Evolutionary conservation across 2,888 invertebrate genomes (phyloP).

Genomic region (Drosophila prostipennis): DNA sequence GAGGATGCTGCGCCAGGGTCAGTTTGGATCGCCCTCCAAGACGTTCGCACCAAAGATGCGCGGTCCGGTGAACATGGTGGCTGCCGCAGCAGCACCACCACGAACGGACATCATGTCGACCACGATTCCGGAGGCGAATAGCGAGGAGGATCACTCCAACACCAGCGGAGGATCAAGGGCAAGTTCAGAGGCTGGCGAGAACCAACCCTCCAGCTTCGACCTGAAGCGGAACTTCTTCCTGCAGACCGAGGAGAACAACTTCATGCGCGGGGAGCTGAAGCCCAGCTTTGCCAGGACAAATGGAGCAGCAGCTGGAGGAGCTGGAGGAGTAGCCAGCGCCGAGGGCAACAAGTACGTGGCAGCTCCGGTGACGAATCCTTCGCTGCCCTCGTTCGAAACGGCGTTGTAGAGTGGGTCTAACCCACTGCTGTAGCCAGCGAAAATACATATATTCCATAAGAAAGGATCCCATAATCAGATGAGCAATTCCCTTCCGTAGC

Average conservation of each 20-base stretch:
- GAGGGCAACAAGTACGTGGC: slow-evolving; percentile 54
- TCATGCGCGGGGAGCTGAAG: slow-evolving; percentile 83
- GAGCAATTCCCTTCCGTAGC: slow-evolving; percentile 58
- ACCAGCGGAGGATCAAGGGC: slow-evolving; percentile 87
- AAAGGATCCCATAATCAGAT: slow-evolving; percentile 51
- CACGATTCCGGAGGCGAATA: slow-evolving; percentile 92
- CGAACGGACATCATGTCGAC: slow-evolving; percentile 93
- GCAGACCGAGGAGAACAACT: slow-evolving; percentile 84
- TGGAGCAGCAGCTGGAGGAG: slow-evolving; percentile 2
- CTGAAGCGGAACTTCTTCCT: slow-evolving; percentile 83
- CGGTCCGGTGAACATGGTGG: slow-evolving; percentile 85
- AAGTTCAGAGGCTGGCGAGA: slow-evolving; percentile 82
- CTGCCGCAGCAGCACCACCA: slow-evolving; percentile 67
- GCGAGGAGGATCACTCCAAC: slow-evolving; percentile 90
- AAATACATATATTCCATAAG: slow-evolving; percentile 68
- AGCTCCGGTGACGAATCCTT: slow-evolving; percentile 44
- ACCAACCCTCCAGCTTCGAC: slow-evolving; percentile 72
- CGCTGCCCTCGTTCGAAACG: slow-evolving; percentile 80
- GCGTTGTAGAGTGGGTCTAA: slow-evolving; percentile 76
- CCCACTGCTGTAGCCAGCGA: slow-evolving; percentile 48
- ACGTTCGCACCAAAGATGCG: slow-evolving; percentile 86
- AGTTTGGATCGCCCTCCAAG: slow-evolving; percentile 86
- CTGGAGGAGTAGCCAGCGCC: slow-evolving; percentile 1
- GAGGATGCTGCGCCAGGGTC: slow-evolving; percentile 85
- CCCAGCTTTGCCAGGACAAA: slow-evolving; percentile 58